Evolutionary conservation across 2,888 invertebrate species (phyloP).

Genomic region (Harpagoxenus sublaevis): DNA sequence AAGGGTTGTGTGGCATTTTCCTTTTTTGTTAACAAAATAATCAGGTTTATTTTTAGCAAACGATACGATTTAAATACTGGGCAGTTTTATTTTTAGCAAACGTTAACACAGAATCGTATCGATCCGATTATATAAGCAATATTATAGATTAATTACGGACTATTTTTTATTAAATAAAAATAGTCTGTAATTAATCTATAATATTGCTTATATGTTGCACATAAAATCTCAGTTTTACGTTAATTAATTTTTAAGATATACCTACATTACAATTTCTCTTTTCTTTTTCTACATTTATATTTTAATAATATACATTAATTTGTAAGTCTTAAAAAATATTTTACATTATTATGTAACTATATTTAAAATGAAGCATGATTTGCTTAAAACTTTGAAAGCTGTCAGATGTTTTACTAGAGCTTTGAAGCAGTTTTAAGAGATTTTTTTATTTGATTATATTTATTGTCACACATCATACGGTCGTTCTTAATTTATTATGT

Average conservation of each 20-base stretch:
- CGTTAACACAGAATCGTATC: conserved; percentile 6
- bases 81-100: conserved; percentile 23
- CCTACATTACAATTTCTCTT: neutral
- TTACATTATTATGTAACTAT: neutral
- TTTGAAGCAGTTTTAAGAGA: conserved; percentile 10
- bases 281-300: neutral
- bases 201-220: neutral
- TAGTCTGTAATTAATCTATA: too few species aligned
- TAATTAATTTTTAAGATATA: neutral
- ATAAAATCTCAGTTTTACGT: conserved; percentile 20
- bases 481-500: neutral
- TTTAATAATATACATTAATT: conserved; percentile 25
- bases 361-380: neutral
- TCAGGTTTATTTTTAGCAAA: conserved; percentile 41
- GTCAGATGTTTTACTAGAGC: neutral
- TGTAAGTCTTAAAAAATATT: neutral
- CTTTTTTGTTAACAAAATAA: conserved; percentile 56
- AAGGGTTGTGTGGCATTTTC: conserved; percentile 63
- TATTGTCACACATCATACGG: neutral
- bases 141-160: conserved; percentile 39
- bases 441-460: neutral
- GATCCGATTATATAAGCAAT: conserved; percentile 35
- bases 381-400: neutral
- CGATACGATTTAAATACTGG: conserved; percentile 16
- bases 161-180: conserved; percentile 30